phyloP scores from a whole-genome alignment of 2,888 invertebrate genomes.

The Maniola hyperantus region DNA sequence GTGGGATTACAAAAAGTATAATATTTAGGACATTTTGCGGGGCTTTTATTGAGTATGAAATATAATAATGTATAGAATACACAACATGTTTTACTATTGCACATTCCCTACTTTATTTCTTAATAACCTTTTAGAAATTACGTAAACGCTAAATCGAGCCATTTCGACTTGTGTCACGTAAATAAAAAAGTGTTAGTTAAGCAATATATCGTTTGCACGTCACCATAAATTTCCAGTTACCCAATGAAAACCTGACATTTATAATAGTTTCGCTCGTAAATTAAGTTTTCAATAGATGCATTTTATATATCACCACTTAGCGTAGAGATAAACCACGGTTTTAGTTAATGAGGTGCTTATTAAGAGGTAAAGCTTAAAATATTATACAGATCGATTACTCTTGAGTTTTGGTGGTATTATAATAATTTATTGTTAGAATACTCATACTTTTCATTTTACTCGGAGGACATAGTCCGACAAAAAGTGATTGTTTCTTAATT shows the following conservation, averaged over 20 bases:
- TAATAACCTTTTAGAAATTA: not conserved
- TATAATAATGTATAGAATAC: no score
- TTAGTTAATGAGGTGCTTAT: slow-evolving; percentile 28
- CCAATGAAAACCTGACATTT: slow-evolving; percentile 21
- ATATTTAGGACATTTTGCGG: no score
- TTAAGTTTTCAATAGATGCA: slow-evolving; percentile 24
- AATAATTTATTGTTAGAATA: no score
- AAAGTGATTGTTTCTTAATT: no score
- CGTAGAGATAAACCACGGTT: slow-evolving; percentile 19
- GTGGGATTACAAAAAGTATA: no score
- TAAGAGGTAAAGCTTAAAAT: slow-evolving; percentile 19
- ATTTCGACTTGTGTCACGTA: not conserved
- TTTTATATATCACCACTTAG: slow-evolving; percentile 26
- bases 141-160: not conserved
- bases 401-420: no score
- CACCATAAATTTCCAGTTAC: slow-evolving; percentile 23
- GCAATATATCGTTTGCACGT: slow-evolving; percentile 19
- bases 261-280: slow-evolving; percentile 19
- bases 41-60: no score
- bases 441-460: no score
- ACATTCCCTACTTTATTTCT: not conserved
- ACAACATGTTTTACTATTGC: no score
- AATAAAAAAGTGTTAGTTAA: slow-evolving; percentile 1
- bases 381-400: not conserved
- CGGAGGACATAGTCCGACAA: no score